Percentiles rank a stretch among this genome's conserved stretches.
Evolutionary conservation across 2,113 vertebrate species (phyloP).

Genomic region (Paracyprichromis sp.): DNA sequence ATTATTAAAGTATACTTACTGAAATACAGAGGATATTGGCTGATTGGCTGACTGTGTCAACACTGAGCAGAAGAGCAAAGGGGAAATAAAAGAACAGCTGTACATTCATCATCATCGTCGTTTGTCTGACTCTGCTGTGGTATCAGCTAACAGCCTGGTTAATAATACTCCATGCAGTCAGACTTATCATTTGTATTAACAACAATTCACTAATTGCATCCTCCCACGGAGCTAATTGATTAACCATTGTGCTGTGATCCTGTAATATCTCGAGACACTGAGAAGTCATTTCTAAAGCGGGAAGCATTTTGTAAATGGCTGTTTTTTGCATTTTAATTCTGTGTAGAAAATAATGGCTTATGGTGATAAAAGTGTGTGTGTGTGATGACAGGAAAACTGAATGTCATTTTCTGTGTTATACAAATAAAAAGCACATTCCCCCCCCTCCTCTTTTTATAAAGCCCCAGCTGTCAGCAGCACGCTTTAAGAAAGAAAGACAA

Average conservation of each 20-base stretch:
- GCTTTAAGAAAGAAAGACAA: not conserved
- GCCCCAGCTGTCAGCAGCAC: not conserved
- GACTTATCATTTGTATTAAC: constrained; percentile 9
- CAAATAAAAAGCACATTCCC: not conserved
- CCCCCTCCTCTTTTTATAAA: not conserved
- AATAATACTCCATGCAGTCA: constrained; percentile 3
- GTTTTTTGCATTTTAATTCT: constrained; percentile 12
- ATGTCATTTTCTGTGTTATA: not conserved
- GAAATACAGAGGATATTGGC: accelerated
- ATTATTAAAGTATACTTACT: not conserved
- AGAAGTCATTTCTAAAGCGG: constrained; percentile 3
- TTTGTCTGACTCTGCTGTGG: not conserved
- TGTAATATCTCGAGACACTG: not conserved
- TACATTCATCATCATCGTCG: not conserved
- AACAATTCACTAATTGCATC: constrained; percentile 31
- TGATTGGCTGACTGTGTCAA: not conserved
- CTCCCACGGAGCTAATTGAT: constrained; percentile 30
- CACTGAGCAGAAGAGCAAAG: not conserved
- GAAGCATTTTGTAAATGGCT: constrained; percentile 27
- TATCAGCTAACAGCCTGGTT: constrained; percentile 12
- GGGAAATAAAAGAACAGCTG: not conserved
- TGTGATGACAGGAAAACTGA: not conserved
- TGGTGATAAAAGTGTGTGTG: not conserved
- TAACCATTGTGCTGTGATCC: constrained; percentile 15
- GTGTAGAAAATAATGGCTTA: not conserved